These are phyloP conservation scores for Lucilia sericata DNA, from an alignment of 1,140 invertebrate genomes.

Conservation along the genomic window DNA sequence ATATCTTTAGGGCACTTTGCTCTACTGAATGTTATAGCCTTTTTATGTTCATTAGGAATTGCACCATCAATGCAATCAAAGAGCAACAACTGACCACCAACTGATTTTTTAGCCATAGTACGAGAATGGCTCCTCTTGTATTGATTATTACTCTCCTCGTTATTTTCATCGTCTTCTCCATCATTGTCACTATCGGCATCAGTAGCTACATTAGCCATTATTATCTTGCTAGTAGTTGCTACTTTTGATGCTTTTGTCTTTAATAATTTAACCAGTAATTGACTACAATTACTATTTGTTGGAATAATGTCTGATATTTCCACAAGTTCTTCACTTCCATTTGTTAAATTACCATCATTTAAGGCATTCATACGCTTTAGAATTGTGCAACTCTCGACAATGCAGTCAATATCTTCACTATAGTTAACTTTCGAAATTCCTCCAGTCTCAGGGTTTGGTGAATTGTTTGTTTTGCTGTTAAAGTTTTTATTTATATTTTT, in stretches of 20 bases:
- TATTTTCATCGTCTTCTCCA: constrained; percentile 47
- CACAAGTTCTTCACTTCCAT: constrained; percentile 55
- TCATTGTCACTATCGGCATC: constrained; percentile 55
- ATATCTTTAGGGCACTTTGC: constrained; percentile 77
- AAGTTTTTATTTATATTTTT: constrained; percentile 54
- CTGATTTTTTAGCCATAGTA: constrained; percentile 53
- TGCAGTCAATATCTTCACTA: constrained; percentile 61
- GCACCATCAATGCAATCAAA: constrained; percentile 73
- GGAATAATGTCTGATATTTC: constrained; percentile 63
- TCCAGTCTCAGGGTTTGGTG: not conserved
- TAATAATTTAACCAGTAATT: constrained; percentile 60
- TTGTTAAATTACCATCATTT: constrained; percentile 45
- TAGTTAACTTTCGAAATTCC: constrained; percentile 51
- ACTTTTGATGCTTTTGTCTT: constrained; percentile 55
- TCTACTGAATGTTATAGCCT: constrained; percentile 73
- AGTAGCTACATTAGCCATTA: constrained; percentile 61
- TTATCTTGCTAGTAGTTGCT: constrained; percentile 57
- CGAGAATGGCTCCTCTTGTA: not conserved
- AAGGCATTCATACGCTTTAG: constrained; percentile 63
- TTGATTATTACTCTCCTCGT: constrained; percentile 12
- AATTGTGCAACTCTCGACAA: constrained; percentile 62
- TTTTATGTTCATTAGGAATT: constrained; percentile 73
- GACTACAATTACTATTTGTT: constrained; percentile 62
- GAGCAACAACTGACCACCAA: constrained; percentile 69
- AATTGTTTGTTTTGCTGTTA: constrained; percentile 50